These are phyloP conservation scores for Orestias chungarensis DNA, from an alignment of 2,797 vertebrate genomes.

Conservation along the genomic window DNA sequence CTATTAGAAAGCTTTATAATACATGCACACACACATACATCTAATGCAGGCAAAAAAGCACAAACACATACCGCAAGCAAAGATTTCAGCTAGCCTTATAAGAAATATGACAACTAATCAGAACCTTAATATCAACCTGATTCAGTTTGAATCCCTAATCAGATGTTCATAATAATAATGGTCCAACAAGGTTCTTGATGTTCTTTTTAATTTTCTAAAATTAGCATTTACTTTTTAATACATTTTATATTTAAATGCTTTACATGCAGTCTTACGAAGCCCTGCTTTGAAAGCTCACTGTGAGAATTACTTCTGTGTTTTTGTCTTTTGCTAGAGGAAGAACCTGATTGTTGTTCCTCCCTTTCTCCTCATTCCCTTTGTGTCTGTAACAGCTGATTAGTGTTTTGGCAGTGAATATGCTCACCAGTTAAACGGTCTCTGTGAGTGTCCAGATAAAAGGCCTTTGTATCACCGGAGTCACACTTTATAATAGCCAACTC, in stretches of 20 bases:
- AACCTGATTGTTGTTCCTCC: conserved; percentile 27
- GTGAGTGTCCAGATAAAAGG: conserved; percentile 72
- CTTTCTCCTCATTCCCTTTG: conserved; percentile 29
- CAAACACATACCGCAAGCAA: conserved; percentile 14
- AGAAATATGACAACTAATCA: not conserved
- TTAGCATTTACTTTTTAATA: conserved; percentile 14
- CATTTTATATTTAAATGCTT: conserved; percentile 29
- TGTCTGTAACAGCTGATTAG: conserved; percentile 50
- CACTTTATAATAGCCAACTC: conserved; percentile 65
- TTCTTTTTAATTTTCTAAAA: conserved; percentile 23
- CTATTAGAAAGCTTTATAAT: conserved; percentile 52
- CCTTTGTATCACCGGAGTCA: conserved; percentile 60
- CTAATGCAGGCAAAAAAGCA: not conserved
- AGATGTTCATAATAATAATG: not conserved
- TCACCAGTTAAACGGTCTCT: conserved; percentile 74
- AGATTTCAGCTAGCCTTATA: not conserved
- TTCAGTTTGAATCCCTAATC: too few relatives aligned
- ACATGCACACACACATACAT: conserved; percentile 13
- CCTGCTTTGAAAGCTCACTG: conserved; percentile 22
- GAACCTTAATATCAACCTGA: not conserved
- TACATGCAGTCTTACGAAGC: conserved; percentile 36
- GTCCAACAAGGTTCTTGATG: not conserved
- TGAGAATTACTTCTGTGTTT: conserved; percentile 20
- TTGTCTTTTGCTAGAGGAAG: conserved; percentile 29
- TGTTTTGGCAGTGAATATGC: conserved; percentile 48